phyloP scores from a whole-genome alignment of 2,113 vertebrate genomes.

The Thymallus thymallus region DNA sequence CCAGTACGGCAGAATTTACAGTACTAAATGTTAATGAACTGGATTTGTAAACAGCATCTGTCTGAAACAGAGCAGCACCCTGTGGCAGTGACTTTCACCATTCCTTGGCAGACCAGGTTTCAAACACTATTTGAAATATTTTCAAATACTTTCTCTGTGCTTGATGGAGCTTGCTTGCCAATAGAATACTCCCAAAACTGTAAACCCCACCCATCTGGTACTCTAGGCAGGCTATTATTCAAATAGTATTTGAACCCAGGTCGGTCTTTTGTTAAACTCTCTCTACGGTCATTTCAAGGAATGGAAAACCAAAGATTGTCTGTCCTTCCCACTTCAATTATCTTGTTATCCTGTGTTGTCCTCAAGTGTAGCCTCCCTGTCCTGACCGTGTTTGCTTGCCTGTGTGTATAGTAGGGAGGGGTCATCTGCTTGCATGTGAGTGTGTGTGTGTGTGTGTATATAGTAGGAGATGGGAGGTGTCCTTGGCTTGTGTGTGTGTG shows the following conservation, averaged over 20 bases:
- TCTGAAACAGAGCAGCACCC: background rate
- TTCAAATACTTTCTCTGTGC: background rate
- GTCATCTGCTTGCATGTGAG: background rate
- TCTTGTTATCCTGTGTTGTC: constrained; percentile 13
- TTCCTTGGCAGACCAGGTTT: background rate
- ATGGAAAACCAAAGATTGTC: background rate
- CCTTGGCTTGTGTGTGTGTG: constrained; percentile 2
- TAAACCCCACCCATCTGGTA: too few relatives aligned
- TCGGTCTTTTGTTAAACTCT: background rate
- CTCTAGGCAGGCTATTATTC: too few relatives aligned
- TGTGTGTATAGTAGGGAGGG: background rate
- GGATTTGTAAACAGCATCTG: background rate
- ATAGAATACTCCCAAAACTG: too few relatives aligned
- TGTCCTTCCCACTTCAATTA: constrained; percentile 1
- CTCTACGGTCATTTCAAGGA: background rate
- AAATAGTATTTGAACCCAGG: too few relatives aligned
- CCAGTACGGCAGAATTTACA: background rate
- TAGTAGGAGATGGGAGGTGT: background rate
- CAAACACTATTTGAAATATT: background rate
- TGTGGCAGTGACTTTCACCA: background rate
- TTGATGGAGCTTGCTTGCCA: too few relatives aligned
- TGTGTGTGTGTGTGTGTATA: background rate
- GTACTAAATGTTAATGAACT: background rate
- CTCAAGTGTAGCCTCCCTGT: background rate
- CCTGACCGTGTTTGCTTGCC: background rate